These are phyloP conservation scores for Formica exsecta DNA, from an alignment of 1,140 invertebrate genomes.

Conservation along the genomic window DNA sequence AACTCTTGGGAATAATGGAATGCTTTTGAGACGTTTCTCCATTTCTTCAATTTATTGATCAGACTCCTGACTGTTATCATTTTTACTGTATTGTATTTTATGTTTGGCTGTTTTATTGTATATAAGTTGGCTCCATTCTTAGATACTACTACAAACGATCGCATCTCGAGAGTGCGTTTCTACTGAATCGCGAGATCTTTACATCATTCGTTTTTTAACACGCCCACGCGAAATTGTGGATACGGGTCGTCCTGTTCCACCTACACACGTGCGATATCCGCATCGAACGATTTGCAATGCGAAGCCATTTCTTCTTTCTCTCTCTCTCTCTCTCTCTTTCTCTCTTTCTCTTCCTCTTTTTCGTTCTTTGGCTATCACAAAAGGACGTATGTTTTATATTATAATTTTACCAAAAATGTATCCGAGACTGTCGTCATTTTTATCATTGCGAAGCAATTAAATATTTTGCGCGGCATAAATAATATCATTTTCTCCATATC, in stretches of 20 bases:
- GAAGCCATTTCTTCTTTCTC: neutral
- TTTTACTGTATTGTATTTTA: neutral
- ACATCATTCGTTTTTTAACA: neutral
- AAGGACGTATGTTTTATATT: no score
- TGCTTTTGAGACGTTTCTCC: neutral
- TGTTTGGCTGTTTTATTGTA: no score
- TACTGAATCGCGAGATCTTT: neutral
- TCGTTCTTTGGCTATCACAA: no score
- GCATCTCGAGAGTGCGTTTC: neutral
- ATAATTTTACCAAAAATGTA: constrained; percentile 8
- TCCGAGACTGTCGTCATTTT: neutral
- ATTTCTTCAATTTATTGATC: neutral
- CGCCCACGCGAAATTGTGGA: constrained; percentile 19
- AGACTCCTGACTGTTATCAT: neutral
- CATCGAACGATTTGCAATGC: neutral
- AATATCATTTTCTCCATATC: neutral
- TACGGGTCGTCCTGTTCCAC: constrained; percentile 6
- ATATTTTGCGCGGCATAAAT: constrained; percentile 10
- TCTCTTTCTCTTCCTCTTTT: no score
- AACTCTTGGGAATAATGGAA: neutral
- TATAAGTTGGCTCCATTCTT: neutral
- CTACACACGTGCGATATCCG: neutral
- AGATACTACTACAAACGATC: neutral
- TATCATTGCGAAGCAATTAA: neutral
- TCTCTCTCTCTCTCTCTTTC: no score